Evolutionary conservation across 2,888 invertebrate genomes (phyloP), one percentile per base, ranked within the genome.

Genomic region (Itoplectis maculator): DNA sequence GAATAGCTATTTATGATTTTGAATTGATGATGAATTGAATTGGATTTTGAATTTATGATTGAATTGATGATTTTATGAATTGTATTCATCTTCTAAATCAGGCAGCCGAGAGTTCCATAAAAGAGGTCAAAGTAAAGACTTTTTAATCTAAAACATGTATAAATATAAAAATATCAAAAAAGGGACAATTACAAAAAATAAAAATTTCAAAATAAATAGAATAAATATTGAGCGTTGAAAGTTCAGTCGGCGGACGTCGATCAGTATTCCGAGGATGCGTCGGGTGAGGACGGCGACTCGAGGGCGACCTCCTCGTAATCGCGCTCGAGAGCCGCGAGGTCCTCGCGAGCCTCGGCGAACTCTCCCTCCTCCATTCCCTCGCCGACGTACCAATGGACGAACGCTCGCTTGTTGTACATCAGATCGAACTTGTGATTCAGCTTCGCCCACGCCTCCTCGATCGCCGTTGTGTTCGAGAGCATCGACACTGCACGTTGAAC

Each of bases 341-440:
- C 97, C 92, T 98, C 97, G 5, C 98, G 95, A 0, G 97, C 97
- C 89, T 98, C 98, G 0, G 96, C 95, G 93, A 97, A 98, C 92
- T 98, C 96, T 59, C 96, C 96, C 92, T 97, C 97, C 90, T 97
- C 97, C 96, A 98, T 97, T 84, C 97, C 97, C 92, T 97, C 97
- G 6, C 96, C 96, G 0, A 97, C 96, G 91, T 97, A 97, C 99
- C 99, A 99, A 93, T 99, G 98, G 18, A 99, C 98, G 92, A 99
- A 99, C 3, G 98, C 98, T 83, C 98, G 95, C 93, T 98, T 98
- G 49, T 98, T 97, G 93, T 98, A 99, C 98, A 99, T 98, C 89
- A 99, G 93, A 93, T 99, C 98, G 92, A 99, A 98, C 93, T 99
- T 99, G 93, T 97, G 97, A 93, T 98, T 97, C 81, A 99, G 94